phyloP scores from a whole-genome alignment of 2,797 vertebrate genomes.

The Acanthurus lineatus region DNA sequence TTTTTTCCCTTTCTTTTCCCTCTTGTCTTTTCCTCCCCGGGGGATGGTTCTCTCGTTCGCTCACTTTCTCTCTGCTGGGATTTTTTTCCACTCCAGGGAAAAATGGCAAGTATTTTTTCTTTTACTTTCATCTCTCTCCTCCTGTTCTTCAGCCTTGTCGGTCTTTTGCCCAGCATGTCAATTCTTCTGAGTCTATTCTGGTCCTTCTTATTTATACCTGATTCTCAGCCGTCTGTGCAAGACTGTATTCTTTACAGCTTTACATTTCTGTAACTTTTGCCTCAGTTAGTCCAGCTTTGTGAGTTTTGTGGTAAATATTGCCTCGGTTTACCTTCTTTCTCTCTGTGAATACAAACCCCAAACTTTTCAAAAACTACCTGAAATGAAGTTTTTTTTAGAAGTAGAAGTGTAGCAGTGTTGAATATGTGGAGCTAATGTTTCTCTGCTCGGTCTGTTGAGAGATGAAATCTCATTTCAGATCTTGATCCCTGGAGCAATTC shows the following conservation, averaged over 20 bases:
- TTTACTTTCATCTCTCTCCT: constrained; percentile 86
- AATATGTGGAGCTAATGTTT: constrained; percentile 12
- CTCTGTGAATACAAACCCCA: background rate
- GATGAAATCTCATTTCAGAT: constrained; percentile 22
- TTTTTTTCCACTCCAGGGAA: constrained; percentile 90
- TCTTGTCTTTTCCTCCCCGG: constrained; percentile 75
- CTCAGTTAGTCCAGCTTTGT: constrained; percentile 19
- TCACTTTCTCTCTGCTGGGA: constrained; percentile 83
- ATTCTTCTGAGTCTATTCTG: constrained; percentile 27
- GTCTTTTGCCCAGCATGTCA: constrained; percentile 50
- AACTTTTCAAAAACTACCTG: background rate
- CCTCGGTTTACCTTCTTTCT: background rate
- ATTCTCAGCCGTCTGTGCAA: constrained; percentile 18
- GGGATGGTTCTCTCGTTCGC: constrained; percentile 70
- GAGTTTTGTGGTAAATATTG: constrained; percentile 1
- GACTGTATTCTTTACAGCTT: constrained; percentile 8
- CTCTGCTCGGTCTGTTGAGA: constrained; percentile 4
- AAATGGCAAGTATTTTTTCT: constrained; percentile 85
- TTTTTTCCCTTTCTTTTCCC: constrained; percentile 75
- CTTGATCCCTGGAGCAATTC: constrained; percentile 15
- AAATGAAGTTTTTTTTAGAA: background rate
- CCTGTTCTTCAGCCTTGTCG: constrained; percentile 83
- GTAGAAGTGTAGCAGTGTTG: background rate
- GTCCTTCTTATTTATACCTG: constrained; percentile 27
- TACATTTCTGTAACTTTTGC: constrained; percentile 4